Conservation (phyloP, 2,797 vertebrate genomes). For the Spea hammondii region DNA sequence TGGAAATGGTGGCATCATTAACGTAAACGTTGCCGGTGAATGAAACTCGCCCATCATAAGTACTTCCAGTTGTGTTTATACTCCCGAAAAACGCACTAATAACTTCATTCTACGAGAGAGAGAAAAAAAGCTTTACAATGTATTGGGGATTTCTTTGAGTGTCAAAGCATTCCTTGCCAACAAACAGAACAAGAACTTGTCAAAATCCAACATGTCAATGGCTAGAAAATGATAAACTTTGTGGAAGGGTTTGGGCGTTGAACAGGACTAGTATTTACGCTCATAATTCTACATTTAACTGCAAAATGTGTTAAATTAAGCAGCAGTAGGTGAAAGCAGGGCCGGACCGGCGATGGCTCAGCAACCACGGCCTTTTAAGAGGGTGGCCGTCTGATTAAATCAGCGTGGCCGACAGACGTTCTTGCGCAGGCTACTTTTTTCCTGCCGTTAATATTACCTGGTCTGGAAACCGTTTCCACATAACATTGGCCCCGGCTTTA, state of each 20-base stretch:
- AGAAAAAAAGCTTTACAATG: too few species aligned
- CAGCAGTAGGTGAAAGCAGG: too few species aligned
- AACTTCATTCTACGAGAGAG: constrained; percentile 53
- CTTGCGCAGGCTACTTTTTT: too few species aligned
- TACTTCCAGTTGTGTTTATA: fast-evolving
- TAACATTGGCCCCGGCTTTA: fast-evolving
- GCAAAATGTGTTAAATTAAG: not conserved
- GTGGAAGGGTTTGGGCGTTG: not conserved
- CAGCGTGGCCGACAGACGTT: too few species aligned
- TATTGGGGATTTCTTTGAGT: too few species aligned
- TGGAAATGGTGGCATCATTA: constrained; percentile 59
- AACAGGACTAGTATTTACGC: not conserved
- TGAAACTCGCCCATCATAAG: constrained; percentile 52
- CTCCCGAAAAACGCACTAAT: constrained; percentile 32
- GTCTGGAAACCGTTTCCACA: constrained; percentile 54
- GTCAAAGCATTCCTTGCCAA: too few species aligned
- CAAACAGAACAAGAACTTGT: too few species aligned
- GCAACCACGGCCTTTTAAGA: too few species aligned
- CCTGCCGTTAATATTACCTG: constrained; percentile 54
- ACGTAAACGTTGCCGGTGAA: fast-evolving
- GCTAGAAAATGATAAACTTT: too few species aligned
- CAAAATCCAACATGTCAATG: too few species aligned
- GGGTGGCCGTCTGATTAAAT: too few species aligned
- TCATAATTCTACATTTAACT: not conserved
- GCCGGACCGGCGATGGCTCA: too few species aligned